phyloP scores from a whole-genome alignment of 2,797 vertebrate genomes.

The Pseudocheirus occidentalis region DNA sequence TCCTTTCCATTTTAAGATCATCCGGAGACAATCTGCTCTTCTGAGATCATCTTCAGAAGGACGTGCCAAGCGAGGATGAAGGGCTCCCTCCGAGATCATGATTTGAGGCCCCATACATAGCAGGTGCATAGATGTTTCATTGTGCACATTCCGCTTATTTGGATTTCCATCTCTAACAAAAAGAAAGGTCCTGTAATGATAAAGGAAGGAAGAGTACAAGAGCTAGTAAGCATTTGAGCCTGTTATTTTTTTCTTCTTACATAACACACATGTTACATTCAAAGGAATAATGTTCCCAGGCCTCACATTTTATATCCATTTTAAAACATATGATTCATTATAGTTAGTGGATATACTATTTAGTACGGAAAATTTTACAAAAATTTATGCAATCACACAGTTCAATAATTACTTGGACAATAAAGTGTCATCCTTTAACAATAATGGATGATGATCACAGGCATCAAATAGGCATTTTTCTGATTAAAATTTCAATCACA shows the following conservation, averaged over 20 bases:
- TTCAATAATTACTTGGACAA: not conserved
- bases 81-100: conserved; percentile 93
- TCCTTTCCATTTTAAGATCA: conserved; percentile 96
- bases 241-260: conserved; percentile 46
- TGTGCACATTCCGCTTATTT: conserved; percentile 98
- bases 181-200: conserved; percentile 91
- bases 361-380: not conserved
- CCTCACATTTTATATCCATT: conserved; percentile 34
- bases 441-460: not conserved
- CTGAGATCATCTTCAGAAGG: conserved; percentile 93
- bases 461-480: not conserved
- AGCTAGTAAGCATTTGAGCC: conserved; percentile 24
- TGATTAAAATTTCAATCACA: conserved; percentile 19
- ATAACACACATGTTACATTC: conserved; percentile 16
- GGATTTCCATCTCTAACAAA: conserved; percentile 97
- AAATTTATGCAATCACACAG: not conserved
- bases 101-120: conserved; percentile 98
- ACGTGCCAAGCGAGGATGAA: conserved; percentile 92
- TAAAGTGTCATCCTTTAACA: conserved; percentile 35
- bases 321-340: conserved; percentile 24
- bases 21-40: conserved; percentile 93
- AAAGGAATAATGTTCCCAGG: conserved; percentile 37
- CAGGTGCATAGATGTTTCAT: conserved; percentile 97
- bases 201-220: conserved; percentile 51
- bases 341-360: not conserved